Conservation (phyloP, 2,888 invertebrate species). For the Pachycephus smyrnensis region DNA sequence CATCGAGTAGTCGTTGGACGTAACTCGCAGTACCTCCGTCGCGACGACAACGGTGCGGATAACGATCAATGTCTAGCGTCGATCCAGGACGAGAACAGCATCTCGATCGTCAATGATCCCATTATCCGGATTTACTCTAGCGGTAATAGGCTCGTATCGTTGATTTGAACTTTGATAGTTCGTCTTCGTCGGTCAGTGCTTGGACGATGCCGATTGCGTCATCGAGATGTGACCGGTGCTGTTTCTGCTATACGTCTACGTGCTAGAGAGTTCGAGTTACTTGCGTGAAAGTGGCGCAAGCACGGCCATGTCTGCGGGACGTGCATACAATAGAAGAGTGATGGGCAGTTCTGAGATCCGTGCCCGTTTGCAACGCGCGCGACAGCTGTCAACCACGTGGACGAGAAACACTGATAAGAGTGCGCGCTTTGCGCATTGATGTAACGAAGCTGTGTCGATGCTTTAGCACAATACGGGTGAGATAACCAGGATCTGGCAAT, state of each 20-base stretch:
- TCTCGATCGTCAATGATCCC: background rate
- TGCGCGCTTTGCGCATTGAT: conserved; percentile 1
- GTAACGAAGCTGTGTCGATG: conserved; percentile 9
- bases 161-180: conserved; percentile 35
- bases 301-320: conserved; percentile 18
- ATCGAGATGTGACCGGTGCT: conserved; percentile 31
- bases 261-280: background rate
- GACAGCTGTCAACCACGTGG: conserved; percentile 48
- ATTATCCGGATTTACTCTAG: conserved; percentile 27
- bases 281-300: background rate
- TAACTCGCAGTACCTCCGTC: background rate
- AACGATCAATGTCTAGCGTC: background rate
- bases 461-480: conserved; percentile 1
- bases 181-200: conserved; percentile 33
- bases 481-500: conserved; percentile 5
- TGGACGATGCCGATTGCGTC: conserved; percentile 41
- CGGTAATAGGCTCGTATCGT: conserved; percentile 38
- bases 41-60: background rate
- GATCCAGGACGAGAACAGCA: background rate
- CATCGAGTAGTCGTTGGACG: background rate
- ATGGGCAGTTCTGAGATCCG: conserved; percentile 48
- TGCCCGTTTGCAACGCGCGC: conserved; percentile 37
- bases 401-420: conserved; percentile 10
- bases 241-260: conserved; percentile 29
- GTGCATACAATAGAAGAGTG: conserved; percentile 52